phyloP scores from a whole-genome alignment of 1,140 invertebrate genomes.

The Araneus ventricosus region DNA sequence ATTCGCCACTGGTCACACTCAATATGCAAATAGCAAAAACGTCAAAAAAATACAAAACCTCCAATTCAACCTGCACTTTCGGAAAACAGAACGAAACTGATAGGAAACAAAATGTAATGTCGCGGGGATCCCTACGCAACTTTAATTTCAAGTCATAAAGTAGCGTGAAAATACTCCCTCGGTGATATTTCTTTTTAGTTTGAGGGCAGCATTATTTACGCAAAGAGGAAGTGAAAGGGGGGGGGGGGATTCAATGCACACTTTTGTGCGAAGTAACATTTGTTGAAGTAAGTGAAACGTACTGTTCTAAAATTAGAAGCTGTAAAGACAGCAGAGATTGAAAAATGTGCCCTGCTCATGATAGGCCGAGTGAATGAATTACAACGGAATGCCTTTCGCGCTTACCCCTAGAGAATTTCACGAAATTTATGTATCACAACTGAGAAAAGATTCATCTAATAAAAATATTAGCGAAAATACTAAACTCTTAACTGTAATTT shows the following conservation, averaged over 20 bases:
- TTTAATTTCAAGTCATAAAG: not conserved
- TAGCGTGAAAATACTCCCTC: not conserved
- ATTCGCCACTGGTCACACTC: no score
- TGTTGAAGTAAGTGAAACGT: constrained; percentile 22
- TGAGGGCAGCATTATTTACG: not conserved
- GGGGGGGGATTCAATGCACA: not conserved
- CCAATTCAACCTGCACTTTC: no score
- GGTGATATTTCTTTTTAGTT: not conserved
- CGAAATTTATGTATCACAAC: no score
- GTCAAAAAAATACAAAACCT: no score
- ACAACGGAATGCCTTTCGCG: not conserved
- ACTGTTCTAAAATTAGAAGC: not conserved
- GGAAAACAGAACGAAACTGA: not conserved
- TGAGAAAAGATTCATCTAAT: no score
- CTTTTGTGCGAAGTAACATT: constrained; percentile 20
- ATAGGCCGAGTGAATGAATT: not conserved
- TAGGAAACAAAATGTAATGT: not conserved
- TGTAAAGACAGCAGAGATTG: not conserved
- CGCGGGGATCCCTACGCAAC: not conserved
- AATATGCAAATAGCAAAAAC: no score
- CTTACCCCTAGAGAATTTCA: no score
- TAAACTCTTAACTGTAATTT: no score
- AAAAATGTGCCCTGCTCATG: constrained; percentile 4
- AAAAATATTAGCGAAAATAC: no score
- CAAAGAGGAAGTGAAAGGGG: not conserved